A percentile compares a stretch with the other conserved stretches of the same genome.
These are phyloP conservation scores for Heterotilapia buettikoferi DNA, from an alignment of 2,113 vertebrate genomes.

Conservation along the genomic window DNA sequence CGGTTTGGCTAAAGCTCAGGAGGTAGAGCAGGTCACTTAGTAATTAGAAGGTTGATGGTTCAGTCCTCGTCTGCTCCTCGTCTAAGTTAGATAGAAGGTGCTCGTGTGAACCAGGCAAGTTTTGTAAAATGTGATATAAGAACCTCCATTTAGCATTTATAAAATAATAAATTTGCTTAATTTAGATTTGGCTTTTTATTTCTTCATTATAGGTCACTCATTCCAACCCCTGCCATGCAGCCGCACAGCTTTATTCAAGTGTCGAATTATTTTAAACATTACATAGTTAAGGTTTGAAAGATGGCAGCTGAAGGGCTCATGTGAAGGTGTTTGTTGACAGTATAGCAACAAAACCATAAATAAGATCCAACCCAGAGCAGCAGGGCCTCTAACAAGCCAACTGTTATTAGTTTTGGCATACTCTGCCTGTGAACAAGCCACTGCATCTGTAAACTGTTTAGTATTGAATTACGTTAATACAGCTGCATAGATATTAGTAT, in stretches of 20 bases:
- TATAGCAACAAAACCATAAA: neutral
- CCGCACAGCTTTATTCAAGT: neutral
- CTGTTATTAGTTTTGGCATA: neutral
- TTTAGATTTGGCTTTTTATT: neutral
- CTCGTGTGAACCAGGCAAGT: neutral
- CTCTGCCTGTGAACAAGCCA: neutral
- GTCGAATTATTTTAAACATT: neutral
- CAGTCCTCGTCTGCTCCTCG: neutral
- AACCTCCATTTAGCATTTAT: neutral
- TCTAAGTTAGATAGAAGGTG: neutral
- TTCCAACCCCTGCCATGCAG: neutral
- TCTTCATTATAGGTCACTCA: neutral
- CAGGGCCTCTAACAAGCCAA: neutral
- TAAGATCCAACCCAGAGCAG: neutral
- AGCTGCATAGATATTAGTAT: neutral
- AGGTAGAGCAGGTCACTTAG: neutral
- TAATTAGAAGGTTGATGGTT: neutral
- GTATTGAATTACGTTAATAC: neutral
- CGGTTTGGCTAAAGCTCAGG: fast-evolving
- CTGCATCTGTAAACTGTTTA: neutral
- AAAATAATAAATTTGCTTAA: neutral
- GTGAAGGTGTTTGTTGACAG: neutral
- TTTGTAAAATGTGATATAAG: neutral
- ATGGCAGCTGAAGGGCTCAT: neutral
- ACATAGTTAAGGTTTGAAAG: neutral